Conservation (phyloP, 2,113 vertebrate genomes). For the Synodontis membranacea region DNA sequence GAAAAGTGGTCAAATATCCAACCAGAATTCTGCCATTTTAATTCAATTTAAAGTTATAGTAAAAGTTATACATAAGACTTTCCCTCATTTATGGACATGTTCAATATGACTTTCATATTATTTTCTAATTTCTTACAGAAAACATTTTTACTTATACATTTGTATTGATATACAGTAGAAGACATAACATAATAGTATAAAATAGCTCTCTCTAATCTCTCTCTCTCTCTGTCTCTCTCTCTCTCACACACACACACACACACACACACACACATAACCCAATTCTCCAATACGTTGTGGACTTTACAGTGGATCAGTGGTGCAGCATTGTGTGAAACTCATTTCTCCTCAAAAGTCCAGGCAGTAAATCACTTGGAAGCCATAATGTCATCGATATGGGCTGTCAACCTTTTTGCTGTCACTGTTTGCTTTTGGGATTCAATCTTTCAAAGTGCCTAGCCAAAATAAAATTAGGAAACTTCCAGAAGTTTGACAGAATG, state of each 20-base stretch:
- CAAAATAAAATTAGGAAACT: conserved; percentile 30
- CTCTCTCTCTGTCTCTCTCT: too few species aligned
- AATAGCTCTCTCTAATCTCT: too few species aligned
- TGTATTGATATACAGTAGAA: neutral
- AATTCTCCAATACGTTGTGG: neutral
- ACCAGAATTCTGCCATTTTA: too few species aligned
- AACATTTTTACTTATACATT: neutral
- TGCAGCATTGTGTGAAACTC: conserved; percentile 25
- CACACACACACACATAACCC: conserved; percentile 5
- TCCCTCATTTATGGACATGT: neutral
- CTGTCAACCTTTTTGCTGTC: conserved; percentile 18
- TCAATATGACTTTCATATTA: neutral
- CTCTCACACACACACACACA: neutral
- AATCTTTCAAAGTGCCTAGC: conserved; percentile 18
- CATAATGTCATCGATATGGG: conserved; percentile 12
- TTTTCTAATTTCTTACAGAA: too few species aligned
- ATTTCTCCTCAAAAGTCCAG: conserved; percentile 29
- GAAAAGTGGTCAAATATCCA: too few species aligned
- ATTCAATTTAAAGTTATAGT: too few species aligned
- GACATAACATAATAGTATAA: too few species aligned
- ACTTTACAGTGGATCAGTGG: conserved; percentile 16
- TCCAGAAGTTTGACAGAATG: conserved; percentile 13
- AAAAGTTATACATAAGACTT: too few species aligned
- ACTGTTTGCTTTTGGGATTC: conserved; percentile 37
- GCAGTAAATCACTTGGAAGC: conserved; percentile 37